A percentile compares a stretch with the other conserved stretches of the same genome.
Conservation (phyloP, 2,888 invertebrate genomes). For the Xanthia icteritia region DNA sequence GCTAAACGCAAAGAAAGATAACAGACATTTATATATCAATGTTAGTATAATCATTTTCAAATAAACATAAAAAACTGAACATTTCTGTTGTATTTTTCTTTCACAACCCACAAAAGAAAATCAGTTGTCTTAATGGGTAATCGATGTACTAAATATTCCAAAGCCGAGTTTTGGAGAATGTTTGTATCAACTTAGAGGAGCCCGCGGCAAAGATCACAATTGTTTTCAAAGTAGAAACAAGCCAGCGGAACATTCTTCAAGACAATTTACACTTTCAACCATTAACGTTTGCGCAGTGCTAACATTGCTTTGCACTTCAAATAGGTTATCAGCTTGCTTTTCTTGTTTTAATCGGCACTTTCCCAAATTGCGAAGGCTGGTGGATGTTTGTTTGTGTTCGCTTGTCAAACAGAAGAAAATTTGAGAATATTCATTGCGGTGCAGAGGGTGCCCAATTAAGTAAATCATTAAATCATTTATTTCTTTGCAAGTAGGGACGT, state of each 20-base stretch:
- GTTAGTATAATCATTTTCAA: background rate
- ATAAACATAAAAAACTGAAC: constrained; percentile 3
- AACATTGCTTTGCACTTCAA: constrained; percentile 37
- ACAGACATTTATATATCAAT: background rate
- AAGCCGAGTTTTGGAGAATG: constrained; percentile 23
- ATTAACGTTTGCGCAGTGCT: constrained; percentile 32
- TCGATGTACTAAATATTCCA: constrained; percentile 36
- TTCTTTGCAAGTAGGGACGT: background rate
- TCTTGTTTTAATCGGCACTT: constrained; percentile 28
- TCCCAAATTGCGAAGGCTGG: constrained; percentile 15
- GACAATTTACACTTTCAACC: constrained; percentile 38
- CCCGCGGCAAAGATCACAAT: constrained; percentile 36
- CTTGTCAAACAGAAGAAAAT: constrained; percentile 24
- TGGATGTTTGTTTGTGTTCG: constrained; percentile 21
- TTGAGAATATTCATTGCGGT: constrained; percentile 8
- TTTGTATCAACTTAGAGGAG: constrained; percentile 34
- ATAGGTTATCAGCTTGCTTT: constrained; percentile 30
- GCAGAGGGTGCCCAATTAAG: too few species aligned
- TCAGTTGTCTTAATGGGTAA: constrained; percentile 35
- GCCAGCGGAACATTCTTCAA: constrained; percentile 43
- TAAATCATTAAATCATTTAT: too few species aligned
- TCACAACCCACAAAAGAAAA: constrained; percentile 19
- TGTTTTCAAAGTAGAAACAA: constrained; percentile 52
- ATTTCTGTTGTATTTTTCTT: constrained; percentile 10
- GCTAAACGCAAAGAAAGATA: background rate